Evolutionary conservation across 2,888 invertebrate species (phyloP).

Genomic region (Epinotia nisella): DNA sequence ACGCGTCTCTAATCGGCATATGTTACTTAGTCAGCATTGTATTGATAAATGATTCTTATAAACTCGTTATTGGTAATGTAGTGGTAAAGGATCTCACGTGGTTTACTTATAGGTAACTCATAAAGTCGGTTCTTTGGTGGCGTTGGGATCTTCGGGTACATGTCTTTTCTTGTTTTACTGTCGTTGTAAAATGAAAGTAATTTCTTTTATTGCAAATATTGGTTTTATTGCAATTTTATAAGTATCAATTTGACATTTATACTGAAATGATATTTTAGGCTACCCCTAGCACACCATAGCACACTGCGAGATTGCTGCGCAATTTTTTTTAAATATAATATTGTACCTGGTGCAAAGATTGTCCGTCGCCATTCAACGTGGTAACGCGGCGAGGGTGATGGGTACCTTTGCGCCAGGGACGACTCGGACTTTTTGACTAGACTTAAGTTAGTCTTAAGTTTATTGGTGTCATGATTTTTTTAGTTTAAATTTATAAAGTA

Average conservation of each 20-base stretch:
- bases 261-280: too few relatives aligned
- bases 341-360: too few relatives aligned
- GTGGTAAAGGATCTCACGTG: neutral
- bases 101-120: conserved; percentile 13
- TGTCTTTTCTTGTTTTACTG: neutral
- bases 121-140: neutral
- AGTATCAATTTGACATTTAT: neutral
- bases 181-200: neutral
- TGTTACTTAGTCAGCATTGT: neutral
- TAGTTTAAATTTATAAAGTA: too few relatives aligned
- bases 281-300: too few relatives aligned
- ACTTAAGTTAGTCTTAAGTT: too few relatives aligned
- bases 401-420: too few relatives aligned
- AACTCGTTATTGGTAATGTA: neutral
- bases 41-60: neutral
- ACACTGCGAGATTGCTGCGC: too few relatives aligned
- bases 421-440: too few relatives aligned
- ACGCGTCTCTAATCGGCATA: neutral
- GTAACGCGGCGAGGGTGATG: too few relatives aligned
- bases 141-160: neutral
- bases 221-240: neutral
- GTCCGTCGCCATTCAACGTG: too few relatives aligned
- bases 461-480: too few relatives aligned
- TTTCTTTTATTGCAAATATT: neutral
- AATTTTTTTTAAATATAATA: too few relatives aligned